Percentiles rank a stretch among this genome's conserved stretches.
These are phyloP conservation scores for Nomada goodeniana DNA, from an alignment of 2,888 invertebrate species.

Conservation along the genomic window DNA sequence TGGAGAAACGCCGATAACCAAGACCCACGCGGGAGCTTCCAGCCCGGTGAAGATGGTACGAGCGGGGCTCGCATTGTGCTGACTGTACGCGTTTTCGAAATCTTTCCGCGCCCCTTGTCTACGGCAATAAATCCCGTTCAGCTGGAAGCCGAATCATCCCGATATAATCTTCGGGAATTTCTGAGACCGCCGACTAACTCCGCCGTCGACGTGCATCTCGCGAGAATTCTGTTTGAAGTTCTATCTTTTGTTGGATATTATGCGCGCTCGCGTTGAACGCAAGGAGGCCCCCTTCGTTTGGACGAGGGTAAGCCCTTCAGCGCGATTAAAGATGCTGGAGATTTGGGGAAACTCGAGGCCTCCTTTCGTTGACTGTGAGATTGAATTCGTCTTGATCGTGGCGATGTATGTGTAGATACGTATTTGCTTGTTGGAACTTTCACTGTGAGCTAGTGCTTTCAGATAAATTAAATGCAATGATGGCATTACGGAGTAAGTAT, in stretches of 20 bases:
- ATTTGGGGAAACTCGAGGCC: neutral
- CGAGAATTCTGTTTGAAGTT: slow-evolving; percentile 35
- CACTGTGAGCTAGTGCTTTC: too few species aligned
- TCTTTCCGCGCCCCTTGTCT: neutral
- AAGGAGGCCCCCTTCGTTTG: slow-evolving; percentile 2
- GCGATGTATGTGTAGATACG: too few species aligned
- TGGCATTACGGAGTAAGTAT: too few species aligned
- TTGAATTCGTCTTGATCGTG: neutral
- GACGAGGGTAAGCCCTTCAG: neutral
- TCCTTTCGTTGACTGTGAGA: neutral
- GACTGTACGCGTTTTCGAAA: slow-evolving; percentile 48
- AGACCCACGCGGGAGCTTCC: slow-evolving; percentile 58
- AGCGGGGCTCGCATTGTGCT: slow-evolving; percentile 30
- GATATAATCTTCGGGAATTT: slow-evolving; percentile 54
- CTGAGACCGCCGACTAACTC: neutral
- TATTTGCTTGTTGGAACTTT: too few species aligned
- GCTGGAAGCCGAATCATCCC: slow-evolving; percentile 42
- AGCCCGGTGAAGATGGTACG: slow-evolving; percentile 58
- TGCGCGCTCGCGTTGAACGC: neutral
- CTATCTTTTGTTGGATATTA: slow-evolving; percentile 34
- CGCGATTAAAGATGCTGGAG: slow-evolving; percentile 17
- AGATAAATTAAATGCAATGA: too few species aligned
- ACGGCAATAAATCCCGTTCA: slow-evolving; percentile 48
- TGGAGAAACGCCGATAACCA: slow-evolving; percentile 62
- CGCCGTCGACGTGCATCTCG: neutral